These are phyloP conservation scores for Platichthys stellatus DNA, from an alignment of 2,113 vertebrate species.

Conservation along the genomic window DNA sequence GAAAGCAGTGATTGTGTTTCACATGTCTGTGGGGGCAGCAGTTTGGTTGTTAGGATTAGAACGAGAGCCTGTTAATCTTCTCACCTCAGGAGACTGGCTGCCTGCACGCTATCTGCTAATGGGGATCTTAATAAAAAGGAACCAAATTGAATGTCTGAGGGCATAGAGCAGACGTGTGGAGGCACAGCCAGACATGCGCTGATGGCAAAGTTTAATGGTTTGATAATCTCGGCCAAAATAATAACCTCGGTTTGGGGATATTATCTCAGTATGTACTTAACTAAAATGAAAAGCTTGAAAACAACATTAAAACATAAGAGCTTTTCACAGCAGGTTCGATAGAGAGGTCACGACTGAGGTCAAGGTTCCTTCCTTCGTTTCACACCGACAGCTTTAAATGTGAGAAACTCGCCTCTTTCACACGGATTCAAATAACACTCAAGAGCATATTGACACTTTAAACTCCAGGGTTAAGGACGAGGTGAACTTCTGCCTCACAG, in stretches of 20 bases:
- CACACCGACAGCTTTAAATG: not conserved
- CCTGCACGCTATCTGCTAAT: conserved; percentile 68
- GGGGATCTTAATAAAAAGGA: conserved; percentile 72
- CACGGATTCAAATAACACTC: not conserved
- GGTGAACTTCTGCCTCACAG: too few relatives aligned
- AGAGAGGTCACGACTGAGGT: not conserved
- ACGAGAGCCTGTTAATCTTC: conserved; percentile 70
- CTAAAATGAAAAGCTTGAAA: conserved; percentile 46
- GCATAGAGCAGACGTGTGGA: conserved; percentile 44
- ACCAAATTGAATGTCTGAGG: conserved; percentile 72
- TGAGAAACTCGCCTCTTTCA: not conserved
- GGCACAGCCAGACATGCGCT: conserved; percentile 39
- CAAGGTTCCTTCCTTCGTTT: conserved; percentile 1
- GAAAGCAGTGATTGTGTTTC: conserved; percentile 41
- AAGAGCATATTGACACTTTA: not conserved
- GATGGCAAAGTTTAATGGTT: conserved; percentile 46
- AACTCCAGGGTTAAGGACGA: not conserved
- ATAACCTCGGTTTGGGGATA: conserved; percentile 55
- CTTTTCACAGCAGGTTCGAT: not conserved
- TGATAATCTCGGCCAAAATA: conserved; percentile 58
- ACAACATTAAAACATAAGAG: conserved; percentile 20
- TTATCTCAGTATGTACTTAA: conserved; percentile 56
- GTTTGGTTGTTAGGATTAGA: conserved; percentile 66
- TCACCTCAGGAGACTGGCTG: conserved; percentile 68
- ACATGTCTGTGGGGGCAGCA: conserved; percentile 50